These are phyloP conservation scores for Cnemophilus loriae DNA, from an alignment of 2,113 vertebrate genomes.

Conservation along the genomic window DNA sequence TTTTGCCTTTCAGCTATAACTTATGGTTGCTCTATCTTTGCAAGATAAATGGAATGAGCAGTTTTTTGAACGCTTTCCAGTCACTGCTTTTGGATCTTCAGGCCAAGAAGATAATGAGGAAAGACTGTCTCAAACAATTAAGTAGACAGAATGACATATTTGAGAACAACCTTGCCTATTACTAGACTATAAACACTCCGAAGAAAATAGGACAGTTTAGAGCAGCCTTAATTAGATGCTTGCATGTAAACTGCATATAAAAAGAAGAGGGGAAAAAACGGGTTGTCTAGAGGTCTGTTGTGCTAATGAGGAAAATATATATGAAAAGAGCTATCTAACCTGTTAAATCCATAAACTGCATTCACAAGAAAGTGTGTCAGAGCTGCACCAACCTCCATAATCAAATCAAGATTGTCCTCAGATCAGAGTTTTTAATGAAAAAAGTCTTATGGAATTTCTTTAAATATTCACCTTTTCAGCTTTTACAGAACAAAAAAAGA, in stretches of 20 bases:
- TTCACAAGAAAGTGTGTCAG: background rate
- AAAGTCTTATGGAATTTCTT: background rate
- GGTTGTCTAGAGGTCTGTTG: background rate
- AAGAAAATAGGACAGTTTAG: background rate
- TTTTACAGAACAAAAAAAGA: background rate
- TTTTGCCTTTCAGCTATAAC: slow-evolving; percentile 6
- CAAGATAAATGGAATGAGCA: background rate
- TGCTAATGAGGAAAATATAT: background rate
- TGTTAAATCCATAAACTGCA: background rate
- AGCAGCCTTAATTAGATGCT: background rate
- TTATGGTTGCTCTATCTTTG: background rate
- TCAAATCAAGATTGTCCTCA: background rate
- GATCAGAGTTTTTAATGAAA: background rate
- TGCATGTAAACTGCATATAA: background rate
- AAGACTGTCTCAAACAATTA: slow-evolving; percentile 18
- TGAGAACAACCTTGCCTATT: background rate
- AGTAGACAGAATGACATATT: background rate
- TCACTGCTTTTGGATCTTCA: background rate
- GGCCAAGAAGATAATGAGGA: slow-evolving; percentile 8
- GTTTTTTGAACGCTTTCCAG: slow-evolving; percentile 15
- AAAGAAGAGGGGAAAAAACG: background rate
- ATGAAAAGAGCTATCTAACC: background rate
- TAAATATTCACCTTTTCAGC: background rate
- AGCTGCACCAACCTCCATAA: background rate
- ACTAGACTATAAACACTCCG: background rate